A percentile compares a stretch with the other conserved stretches of the same genome.
These are phyloP conservation scores for Sebastiscus tertius DNA, from an alignment of 2,797 vertebrate genomes.

Conservation along the genomic window DNA sequence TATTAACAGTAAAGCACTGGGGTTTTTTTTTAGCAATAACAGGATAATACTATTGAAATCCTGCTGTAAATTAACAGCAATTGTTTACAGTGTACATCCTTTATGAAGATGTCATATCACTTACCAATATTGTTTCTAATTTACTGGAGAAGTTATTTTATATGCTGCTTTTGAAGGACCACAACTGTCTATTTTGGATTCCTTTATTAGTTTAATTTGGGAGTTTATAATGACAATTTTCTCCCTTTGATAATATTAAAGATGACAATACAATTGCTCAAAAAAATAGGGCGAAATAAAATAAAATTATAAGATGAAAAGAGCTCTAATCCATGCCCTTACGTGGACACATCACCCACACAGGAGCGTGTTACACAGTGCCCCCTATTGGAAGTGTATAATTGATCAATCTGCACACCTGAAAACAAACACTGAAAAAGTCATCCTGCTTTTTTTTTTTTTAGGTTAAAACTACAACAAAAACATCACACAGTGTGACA, in stretches of 20 bases:
- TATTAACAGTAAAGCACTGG: too few relatives aligned
- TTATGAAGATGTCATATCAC: neutral
- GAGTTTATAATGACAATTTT: neutral
- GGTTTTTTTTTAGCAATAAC: too few relatives aligned
- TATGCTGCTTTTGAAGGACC: neutral
- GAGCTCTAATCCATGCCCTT: neutral
- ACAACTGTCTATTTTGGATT: neutral
- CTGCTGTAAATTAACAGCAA: too few relatives aligned
- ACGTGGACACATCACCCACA: conserved; percentile 30
- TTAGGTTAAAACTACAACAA: neutral
- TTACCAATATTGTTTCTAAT: neutral
- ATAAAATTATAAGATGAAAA: neutral
- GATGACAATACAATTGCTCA: neutral
- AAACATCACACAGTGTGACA: neutral
- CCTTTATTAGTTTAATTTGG: neutral
- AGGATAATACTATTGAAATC: too few relatives aligned
- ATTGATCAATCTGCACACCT: conserved; percentile 28
- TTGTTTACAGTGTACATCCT: neutral
- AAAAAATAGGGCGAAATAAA: neutral
- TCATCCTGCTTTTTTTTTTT: neutral
- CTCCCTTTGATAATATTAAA: neutral
- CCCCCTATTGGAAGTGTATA: conserved; percentile 78
- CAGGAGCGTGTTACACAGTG: conserved; percentile 72
- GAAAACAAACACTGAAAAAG: neutral
- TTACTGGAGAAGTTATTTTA: neutral